Percentiles rank a stretch among this genome's conserved stretches.
phyloP scores from a whole-genome alignment of 2,113 vertebrate species.

The Anhinga rufa region DNA sequence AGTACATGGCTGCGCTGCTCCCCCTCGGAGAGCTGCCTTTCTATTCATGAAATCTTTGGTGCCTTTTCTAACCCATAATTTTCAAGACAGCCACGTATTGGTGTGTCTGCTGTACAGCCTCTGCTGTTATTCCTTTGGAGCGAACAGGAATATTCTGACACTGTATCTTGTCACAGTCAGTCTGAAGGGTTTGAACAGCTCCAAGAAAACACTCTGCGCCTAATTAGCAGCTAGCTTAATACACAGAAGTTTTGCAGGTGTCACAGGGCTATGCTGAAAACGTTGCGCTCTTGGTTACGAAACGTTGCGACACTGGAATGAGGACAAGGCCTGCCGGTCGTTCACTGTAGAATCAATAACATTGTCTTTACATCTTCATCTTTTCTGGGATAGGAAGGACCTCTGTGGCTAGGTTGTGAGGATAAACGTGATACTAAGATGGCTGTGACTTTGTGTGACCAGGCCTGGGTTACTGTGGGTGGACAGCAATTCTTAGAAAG shows the following conservation, averaged over 20 bases:
- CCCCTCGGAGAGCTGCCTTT: neutral
- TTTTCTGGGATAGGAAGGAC: neutral
- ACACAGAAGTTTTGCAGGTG: neutral
- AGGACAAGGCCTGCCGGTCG: neutral
- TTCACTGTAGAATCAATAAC: neutral
- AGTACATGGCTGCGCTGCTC: neutral
- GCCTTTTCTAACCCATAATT: neutral
- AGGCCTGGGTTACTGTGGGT: neutral
- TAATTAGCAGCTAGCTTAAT: slow-evolving; percentile 8
- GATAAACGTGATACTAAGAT: neutral
- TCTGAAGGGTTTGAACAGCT: slow-evolving; percentile 28
- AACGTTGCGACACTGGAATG: neutral
- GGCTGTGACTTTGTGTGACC: neutral
- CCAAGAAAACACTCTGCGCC: slow-evolving; percentile 28
- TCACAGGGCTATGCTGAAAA: neutral
- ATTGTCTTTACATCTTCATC: neutral
- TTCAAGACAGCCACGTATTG: neutral
- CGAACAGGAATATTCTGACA: neutral
- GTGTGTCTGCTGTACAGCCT: neutral
- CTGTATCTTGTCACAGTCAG: neutral
- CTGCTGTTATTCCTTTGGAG: slow-evolving; percentile 13
- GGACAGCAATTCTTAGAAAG: neutral
- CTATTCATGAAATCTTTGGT: neutral
- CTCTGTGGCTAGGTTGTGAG: neutral
- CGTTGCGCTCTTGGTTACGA: neutral